These are phyloP conservation scores for Pararge aegeria DNA, from an alignment of 1,140 invertebrate genomes.

Conservation along the genomic window DNA sequence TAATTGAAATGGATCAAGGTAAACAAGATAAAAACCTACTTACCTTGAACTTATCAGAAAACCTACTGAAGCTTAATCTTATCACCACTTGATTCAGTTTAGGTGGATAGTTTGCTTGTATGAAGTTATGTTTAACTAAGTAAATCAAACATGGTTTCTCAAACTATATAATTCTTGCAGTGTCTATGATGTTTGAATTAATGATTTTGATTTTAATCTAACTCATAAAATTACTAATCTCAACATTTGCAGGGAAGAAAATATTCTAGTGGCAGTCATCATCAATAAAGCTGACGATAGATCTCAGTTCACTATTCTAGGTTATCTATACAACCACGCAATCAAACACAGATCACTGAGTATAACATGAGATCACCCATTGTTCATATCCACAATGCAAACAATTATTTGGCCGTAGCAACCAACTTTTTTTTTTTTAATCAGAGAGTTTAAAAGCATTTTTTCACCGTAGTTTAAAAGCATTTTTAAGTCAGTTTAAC, in stretches of 20 bases:
- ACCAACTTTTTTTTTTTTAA: too few relatives aligned
- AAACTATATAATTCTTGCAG: too few relatives aligned
- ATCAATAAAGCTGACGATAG: too few relatives aligned
- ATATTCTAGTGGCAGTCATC: too few relatives aligned
- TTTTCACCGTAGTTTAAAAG: background rate
- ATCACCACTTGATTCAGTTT: slow-evolving; percentile 9
- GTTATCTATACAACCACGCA: too few relatives aligned
- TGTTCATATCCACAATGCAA: background rate
- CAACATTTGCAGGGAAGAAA: too few relatives aligned
- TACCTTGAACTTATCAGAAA: slow-evolving; percentile 21
- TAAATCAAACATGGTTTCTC: too few relatives aligned
- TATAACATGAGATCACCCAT: background rate
- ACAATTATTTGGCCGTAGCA: slow-evolving; percentile 1
- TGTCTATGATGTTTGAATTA: too few relatives aligned
- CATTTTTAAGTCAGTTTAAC: background rate
- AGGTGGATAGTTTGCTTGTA: background rate
- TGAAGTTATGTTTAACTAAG: background rate
- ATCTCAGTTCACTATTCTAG: too few relatives aligned
- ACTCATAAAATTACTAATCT: too few relatives aligned
- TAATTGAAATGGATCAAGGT: slow-evolving; percentile 1
- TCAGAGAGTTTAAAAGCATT: background rate
- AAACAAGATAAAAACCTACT: background rate
- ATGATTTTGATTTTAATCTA: too few relatives aligned
- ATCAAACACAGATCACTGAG: too few relatives aligned
- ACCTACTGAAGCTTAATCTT: slow-evolving; percentile 14